Conservation (phyloP, 2,797 vertebrate species). For the Pampus argenteus region DNA sequence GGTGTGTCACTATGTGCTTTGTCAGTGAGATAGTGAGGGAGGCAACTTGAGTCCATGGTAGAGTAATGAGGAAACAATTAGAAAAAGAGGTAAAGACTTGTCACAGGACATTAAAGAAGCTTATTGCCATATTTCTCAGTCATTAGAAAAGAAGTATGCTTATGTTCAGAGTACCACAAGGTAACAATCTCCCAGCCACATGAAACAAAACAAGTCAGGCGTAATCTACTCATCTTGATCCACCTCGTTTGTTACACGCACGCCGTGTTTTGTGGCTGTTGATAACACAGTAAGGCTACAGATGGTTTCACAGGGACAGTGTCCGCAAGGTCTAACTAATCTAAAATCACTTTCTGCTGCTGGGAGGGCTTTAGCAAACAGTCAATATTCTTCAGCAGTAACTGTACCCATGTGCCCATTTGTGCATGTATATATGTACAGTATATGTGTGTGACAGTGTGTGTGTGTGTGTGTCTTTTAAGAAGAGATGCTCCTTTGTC, state of each 20-base stretch:
- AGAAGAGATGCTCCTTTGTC: conserved; percentile 56
- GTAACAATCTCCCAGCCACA: conserved; percentile 16
- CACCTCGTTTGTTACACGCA: conserved; percentile 8
- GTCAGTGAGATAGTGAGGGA: conserved; percentile 1
- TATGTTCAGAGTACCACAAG: conserved; percentile 1
- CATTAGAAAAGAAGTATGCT: background rate
- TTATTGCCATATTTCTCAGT: conserved; percentile 14
- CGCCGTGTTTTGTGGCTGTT: conserved; percentile 14
- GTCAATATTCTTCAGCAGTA: background rate
- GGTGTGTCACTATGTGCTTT: conserved; percentile 29
- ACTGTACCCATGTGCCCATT: background rate
- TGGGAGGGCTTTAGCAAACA: background rate
- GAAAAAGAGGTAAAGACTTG: conserved; percentile 12
- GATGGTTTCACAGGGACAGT: conserved; percentile 44
- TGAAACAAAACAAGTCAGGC: conserved; percentile 5
- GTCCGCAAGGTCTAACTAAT: conserved; percentile 2
- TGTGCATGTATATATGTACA: too few relatives aligned
- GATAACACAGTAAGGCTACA: conserved; percentile 39
- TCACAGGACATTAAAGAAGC: background rate
- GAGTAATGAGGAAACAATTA: conserved; percentile 1
- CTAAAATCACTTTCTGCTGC: background rate
- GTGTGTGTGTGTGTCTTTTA: conserved; percentile 8
- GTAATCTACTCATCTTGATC: conserved; percentile 23
- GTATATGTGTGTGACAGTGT: too few relatives aligned
- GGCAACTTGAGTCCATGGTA: conserved; percentile 5